Conservation (phyloP, 1,140 invertebrate genomes). For the Venturia canescens region DNA sequence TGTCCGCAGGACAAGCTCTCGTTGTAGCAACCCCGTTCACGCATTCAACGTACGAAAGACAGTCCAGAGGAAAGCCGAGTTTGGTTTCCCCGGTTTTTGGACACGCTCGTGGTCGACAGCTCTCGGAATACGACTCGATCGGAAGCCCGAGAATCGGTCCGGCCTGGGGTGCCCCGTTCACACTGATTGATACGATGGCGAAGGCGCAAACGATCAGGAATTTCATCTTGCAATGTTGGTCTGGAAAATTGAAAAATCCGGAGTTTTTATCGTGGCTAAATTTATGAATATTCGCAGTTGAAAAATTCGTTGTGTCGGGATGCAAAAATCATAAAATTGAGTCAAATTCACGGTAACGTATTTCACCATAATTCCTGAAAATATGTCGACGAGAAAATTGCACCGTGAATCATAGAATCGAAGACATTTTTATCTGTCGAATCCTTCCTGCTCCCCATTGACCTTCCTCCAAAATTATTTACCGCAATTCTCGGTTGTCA, state of each 20-base stretch:
- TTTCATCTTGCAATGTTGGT: slow-evolving; percentile 42
- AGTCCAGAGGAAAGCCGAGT: slow-evolving; percentile 53
- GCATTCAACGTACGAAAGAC: slow-evolving; percentile 52
- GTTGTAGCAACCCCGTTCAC: background rate
- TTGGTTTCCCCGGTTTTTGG: background rate
- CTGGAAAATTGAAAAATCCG: slow-evolving; percentile 17
- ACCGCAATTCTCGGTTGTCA: too few relatives aligned
- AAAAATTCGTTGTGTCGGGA: too few relatives aligned
- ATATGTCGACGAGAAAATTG: too few relatives aligned
- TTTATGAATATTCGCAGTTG: too few relatives aligned
- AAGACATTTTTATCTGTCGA: too few relatives aligned
- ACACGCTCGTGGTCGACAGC: slow-evolving; percentile 49
- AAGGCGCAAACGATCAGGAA: background rate
- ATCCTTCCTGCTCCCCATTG: too few relatives aligned
- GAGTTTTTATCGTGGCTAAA: too few relatives aligned
- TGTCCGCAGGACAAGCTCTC: slow-evolving; percentile 42
- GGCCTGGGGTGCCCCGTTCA: slow-evolving; percentile 15
- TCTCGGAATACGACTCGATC: background rate
- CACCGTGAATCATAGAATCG: too few relatives aligned
- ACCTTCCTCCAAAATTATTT: too few relatives aligned
- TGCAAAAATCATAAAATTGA: too few relatives aligned
- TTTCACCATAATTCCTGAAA: too few relatives aligned
- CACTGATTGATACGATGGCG: slow-evolving; percentile 16
- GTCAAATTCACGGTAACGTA: too few relatives aligned
- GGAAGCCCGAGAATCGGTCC: slow-evolving; percentile 29